Conservation (phyloP, 2,888 invertebrate genomes). For the Syrista parreyssii region DNA sequence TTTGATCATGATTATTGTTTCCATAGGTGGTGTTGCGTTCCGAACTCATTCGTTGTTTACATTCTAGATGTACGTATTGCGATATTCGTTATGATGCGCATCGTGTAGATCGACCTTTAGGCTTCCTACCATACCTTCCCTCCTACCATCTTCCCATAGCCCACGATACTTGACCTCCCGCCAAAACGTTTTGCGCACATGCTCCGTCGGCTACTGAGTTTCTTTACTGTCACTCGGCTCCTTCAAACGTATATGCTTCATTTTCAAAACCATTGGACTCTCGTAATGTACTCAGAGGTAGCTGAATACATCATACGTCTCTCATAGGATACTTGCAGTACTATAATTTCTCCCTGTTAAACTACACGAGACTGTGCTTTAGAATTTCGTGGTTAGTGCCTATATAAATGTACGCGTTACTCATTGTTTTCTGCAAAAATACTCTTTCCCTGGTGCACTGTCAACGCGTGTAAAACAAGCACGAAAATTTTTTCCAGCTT, state of each 20-base stretch:
- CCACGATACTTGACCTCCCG: not conserved
- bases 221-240: not conserved
- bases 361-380: not conserved
- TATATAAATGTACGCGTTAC: not conserved
- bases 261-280: not conserved
- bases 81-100: not conserved
- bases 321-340: not conserved
- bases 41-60: not conserved
- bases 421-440: not conserved
- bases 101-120: not conserved
- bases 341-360: not conserved
- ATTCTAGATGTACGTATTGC: constrained; percentile 4
- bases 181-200: constrained; percentile 32
- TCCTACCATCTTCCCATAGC: constrained; percentile 13
- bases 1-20: constrained; percentile 22
- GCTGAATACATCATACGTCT: not conserved
- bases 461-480: not conserved
- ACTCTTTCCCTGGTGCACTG: not conserved
- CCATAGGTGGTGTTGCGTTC: not conserved
- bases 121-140: not conserved
- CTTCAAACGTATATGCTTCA: not conserved
- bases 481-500: not conserved
- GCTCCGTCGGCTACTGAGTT: constrained; percentile 38
- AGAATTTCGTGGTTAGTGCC: not conserved
- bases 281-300: not conserved